A percentile compares a stretch with the other conserved stretches of the same genome.
Evolutionary conservation across 1,140 invertebrate genomes (phyloP).

Genomic region (Lasioglossum baleicum): DNA sequence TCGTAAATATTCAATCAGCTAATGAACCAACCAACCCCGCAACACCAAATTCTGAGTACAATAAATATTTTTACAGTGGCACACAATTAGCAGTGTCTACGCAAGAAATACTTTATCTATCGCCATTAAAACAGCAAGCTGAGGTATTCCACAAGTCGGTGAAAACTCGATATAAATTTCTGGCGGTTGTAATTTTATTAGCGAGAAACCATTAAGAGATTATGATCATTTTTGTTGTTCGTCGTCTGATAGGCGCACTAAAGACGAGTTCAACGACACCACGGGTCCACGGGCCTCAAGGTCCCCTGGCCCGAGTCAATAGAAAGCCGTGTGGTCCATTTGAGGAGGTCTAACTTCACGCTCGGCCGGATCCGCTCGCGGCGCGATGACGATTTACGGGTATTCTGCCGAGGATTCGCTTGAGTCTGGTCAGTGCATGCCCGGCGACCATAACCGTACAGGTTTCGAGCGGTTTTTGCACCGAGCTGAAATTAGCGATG

Average conservation of each 20-base stretch:
- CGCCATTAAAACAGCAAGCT: background rate
- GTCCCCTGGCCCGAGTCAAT: background rate
- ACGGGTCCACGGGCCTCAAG: background rate
- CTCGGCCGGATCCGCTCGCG: background rate
- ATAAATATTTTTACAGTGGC: too few species aligned
- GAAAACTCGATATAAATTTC: background rate
- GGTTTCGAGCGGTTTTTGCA: background rate
- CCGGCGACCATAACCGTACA: background rate
- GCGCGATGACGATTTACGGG: background rate
- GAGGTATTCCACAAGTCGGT: background rate
- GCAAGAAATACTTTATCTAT: too few species aligned
- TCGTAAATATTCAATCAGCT: too few species aligned
- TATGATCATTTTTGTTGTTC: background rate
- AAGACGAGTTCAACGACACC: constrained; percentile 1
- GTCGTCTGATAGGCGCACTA: background rate
- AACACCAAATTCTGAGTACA: too few species aligned
- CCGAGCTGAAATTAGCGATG: background rate
- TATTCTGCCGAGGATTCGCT: background rate
- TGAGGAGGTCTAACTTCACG: background rate
- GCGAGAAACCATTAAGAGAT: background rate
- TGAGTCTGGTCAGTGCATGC: constrained; percentile 2
- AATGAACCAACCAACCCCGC: too few species aligned
- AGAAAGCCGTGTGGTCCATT: background rate
- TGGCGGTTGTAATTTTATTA: background rate
- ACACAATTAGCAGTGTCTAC: too few species aligned